Conservation (phyloP, 2,797 vertebrate genomes). For the Danio jaintianensis region DNA sequence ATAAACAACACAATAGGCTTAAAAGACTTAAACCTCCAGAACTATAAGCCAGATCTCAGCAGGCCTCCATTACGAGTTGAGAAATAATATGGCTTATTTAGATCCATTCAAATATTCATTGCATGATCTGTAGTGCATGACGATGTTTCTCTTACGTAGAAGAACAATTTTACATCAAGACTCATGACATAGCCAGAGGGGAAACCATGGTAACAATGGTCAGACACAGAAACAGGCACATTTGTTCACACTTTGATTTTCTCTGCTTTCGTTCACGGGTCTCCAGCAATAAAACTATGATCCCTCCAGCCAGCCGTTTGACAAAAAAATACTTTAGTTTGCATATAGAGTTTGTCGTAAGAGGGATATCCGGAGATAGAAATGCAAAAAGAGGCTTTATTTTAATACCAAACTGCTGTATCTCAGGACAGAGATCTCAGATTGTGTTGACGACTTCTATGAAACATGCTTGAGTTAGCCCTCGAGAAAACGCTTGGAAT, state of each 20-base stretch:
- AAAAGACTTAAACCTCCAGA: neutral
- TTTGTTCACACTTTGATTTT: conserved; percentile 46
- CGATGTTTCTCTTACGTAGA: conserved; percentile 15
- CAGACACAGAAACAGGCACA: conserved; percentile 33
- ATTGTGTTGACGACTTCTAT: neutral
- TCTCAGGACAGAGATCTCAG: neutral
- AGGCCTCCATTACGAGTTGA: neutral
- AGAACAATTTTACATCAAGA: conserved; percentile 30
- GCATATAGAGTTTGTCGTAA: neutral
- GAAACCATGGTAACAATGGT: conserved; percentile 50
- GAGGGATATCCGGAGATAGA: neutral
- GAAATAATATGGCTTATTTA: neutral
- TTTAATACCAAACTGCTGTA: neutral
- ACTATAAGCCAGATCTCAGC: neutral
- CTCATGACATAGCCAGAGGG: conserved; percentile 38
- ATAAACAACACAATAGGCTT: neutral
- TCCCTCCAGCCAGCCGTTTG: neutral
- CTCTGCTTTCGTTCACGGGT: conserved; percentile 9
- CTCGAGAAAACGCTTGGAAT: conserved; percentile 19
- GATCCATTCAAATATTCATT: neutral
- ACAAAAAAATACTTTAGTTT: neutral
- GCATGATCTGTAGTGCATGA: neutral
- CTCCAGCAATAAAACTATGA: neutral
- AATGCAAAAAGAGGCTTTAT: neutral
- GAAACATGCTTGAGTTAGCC: conserved; percentile 1